Evolutionary conservation across 2,113 vertebrate genomes (phyloP).

Genomic region (Rafetus swinhoei): DNA sequence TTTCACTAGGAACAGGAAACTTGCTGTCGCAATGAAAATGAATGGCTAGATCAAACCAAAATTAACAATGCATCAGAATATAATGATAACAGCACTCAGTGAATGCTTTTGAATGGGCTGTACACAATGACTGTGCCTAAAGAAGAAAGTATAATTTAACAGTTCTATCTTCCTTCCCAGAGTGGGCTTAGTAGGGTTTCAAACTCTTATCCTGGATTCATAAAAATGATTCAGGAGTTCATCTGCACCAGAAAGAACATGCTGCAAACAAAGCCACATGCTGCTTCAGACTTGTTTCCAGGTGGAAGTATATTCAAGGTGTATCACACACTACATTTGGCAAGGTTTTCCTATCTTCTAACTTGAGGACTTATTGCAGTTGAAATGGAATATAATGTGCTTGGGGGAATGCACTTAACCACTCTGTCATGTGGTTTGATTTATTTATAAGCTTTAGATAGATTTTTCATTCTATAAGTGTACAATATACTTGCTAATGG

Average conservation of each 20-base stretch:
- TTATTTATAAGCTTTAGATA: not conserved
- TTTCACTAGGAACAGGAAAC: not conserved
- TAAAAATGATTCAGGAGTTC: not conserved
- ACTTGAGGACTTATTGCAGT: not conserved
- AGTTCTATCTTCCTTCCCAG: not conserved
- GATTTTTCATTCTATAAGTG: not conserved
- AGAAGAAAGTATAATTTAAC: fast-evolving
- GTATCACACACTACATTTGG: not conserved
- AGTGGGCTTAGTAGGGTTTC: not conserved
- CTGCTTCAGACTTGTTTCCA: not conserved
- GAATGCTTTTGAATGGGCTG: not conserved
- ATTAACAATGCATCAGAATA: not conserved
- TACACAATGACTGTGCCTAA: not conserved
- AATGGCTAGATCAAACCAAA: not conserved
- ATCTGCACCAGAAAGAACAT: not conserved
- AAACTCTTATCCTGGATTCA: not conserved
- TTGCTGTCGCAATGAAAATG: not conserved
- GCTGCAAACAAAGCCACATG: not conserved
- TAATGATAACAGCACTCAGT: fast-evolving
- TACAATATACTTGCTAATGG: not conserved
- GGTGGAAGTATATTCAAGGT: not conserved
- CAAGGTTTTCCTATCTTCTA: not conserved
- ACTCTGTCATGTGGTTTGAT: not conserved
- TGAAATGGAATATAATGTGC: not conserved
- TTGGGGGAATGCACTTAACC: not conserved